These are phyloP conservation scores for Bombus impatiens DNA, from an alignment of 1,140 invertebrate genomes.

Conservation along the genomic window DNA sequence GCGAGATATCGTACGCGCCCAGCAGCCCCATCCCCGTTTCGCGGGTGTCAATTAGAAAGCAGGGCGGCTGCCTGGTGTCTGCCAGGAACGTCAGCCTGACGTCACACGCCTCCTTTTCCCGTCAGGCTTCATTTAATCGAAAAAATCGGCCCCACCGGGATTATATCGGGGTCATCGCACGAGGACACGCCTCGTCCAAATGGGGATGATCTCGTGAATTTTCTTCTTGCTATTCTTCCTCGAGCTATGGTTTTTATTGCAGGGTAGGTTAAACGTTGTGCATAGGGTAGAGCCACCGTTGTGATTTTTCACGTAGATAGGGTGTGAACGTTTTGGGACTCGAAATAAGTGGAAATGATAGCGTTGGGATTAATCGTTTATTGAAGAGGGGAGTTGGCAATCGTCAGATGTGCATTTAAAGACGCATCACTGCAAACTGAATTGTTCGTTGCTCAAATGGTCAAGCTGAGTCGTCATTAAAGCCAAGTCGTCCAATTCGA, in stretches of 20 bases:
- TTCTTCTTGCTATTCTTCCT: background rate
- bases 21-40: conserved; percentile 42
- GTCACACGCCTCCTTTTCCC: conserved; percentile 53
- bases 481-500: no score
- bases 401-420: background rate
- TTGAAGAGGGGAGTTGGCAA: background rate
- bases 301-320: background rate
- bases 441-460: background rate
- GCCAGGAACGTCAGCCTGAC: conserved; percentile 58
- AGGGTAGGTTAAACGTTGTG: background rate
- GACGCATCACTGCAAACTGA: background rate
- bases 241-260: background rate
- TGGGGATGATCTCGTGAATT: background rate
- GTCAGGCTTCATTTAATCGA: conserved; percentile 69
- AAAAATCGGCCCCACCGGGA: background rate
- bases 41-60: conserved; percentile 70
- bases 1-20: conserved; percentile 29
- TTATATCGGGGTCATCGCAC: conserved; percentile 13
- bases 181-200: conserved; percentile 9
- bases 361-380: background rate
- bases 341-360: background rate
- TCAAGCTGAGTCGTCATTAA: no score
- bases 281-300: no score
- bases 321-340: background rate
- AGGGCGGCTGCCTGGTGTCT: conserved; percentile 20